Conservation (phyloP, 1,140 invertebrate species). For the Riptortus pedestris region DNA sequence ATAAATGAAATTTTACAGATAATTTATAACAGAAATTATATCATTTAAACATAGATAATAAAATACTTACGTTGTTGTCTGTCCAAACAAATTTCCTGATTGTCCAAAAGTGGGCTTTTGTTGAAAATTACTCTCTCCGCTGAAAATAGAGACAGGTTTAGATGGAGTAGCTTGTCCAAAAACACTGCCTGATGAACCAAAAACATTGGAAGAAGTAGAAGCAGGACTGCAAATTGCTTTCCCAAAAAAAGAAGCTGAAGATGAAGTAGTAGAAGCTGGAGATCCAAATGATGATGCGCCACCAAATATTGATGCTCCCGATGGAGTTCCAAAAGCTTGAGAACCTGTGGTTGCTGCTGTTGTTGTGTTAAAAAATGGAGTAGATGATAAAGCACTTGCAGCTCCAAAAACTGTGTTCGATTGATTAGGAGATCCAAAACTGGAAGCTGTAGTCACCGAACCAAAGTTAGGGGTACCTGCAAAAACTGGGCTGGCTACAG, state of each 20-base stretch:
- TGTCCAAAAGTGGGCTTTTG: slow-evolving; percentile 22
- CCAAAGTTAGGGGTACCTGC: background rate
- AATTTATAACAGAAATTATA: background rate
- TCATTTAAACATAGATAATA: background rate
- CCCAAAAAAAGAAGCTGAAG: background rate
- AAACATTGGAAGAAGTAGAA: slow-evolving; percentile 26
- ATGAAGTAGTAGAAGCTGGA: background rate
- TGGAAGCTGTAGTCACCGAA: background rate
- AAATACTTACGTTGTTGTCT: slow-evolving; percentile 21
- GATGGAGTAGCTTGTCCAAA: slow-evolving; percentile 19
- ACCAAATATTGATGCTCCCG: slow-evolving; percentile 32
- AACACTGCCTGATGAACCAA: slow-evolving; percentile 25
- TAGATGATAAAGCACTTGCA: slow-evolving; percentile 18
- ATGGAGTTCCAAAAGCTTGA: slow-evolving; percentile 13
- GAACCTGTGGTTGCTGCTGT: background rate
- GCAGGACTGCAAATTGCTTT: slow-evolving; percentile 10
- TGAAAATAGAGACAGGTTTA: background rate
- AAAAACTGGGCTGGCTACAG: background rate
- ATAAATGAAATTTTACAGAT: background rate
- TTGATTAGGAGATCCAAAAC: slow-evolving; percentile 20
- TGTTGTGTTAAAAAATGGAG: slow-evolving; percentile 21
- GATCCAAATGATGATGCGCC: slow-evolving; percentile 25
- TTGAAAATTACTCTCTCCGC: background rate
- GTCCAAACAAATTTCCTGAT: slow-evolving; percentile 21
- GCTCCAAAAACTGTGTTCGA: slow-evolving; percentile 23